A percentile compares a stretch with the other conserved stretches of the same genome.
phyloP scores from a whole-genome alignment of 2,888 invertebrate genomes.

The Branchellion lobata region DNA sequence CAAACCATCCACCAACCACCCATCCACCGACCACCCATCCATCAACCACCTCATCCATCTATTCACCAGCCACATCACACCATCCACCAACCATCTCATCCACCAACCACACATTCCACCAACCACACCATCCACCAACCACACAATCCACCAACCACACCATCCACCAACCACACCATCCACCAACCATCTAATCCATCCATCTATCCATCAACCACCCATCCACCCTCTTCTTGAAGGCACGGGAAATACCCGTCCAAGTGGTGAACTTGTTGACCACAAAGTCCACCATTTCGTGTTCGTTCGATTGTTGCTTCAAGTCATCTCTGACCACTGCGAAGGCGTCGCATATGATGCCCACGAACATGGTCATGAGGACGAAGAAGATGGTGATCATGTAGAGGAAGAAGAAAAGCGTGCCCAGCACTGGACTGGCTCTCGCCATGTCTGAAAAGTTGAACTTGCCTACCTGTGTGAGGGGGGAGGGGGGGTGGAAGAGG shows the following conservation, averaged over 20 bases:
- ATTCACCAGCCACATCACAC: too few relatives aligned
- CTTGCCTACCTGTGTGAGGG: conserved; percentile 53
- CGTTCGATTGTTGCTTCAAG: conserved; percentile 56
- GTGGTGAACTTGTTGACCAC: conserved; percentile 54
- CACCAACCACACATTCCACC: too few relatives aligned
- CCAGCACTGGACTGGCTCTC: conserved; percentile 55
- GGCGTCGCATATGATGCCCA: conserved; percentile 60
- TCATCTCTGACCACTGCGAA: conserved; percentile 57
- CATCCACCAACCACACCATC: too few relatives aligned
- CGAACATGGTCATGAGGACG: conserved; percentile 60
- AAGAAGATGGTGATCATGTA: conserved; percentile 56
- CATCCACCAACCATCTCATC: too few relatives aligned
- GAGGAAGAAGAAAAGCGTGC: conserved; percentile 57
- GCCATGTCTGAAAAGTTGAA: conserved; percentile 61
- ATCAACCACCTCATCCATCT: too few relatives aligned
- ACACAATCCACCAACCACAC: too few relatives aligned
- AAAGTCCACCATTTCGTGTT: conserved; percentile 60
- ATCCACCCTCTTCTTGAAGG: conserved; percentile 23
- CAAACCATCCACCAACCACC: too few relatives aligned
- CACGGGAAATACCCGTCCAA: conserved; percentile 50
- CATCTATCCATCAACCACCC: too few relatives aligned
- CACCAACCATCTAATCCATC: too few relatives aligned
- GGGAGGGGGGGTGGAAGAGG: background rate
- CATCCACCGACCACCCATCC: too few relatives aligned
- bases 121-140: too few relatives aligned